phyloP scores from a whole-genome alignment of 2,888 invertebrate species.

The Rhingia rostrata region DNA sequence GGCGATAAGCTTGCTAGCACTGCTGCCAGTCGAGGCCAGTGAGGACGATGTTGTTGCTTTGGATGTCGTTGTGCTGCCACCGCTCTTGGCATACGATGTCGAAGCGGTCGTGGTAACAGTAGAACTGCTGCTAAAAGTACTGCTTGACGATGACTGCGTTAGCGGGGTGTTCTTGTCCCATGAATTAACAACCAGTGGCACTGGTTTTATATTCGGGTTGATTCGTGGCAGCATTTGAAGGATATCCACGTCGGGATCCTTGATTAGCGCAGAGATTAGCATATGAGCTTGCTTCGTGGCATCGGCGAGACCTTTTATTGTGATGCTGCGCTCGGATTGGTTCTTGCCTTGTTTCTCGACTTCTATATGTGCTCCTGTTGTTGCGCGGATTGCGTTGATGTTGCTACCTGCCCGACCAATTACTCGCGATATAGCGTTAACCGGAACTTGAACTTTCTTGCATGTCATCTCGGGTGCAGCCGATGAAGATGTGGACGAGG shows the following conservation, averaged over 20 bases:
- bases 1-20: slow-evolving; percentile 43
- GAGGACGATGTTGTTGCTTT: slow-evolving; percentile 75
- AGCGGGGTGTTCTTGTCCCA: slow-evolving; percentile 82
- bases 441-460: slow-evolving; percentile 96
- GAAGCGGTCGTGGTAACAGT: slow-evolving; percentile 78
- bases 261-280: slow-evolving; percentile 95
- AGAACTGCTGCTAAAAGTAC: slow-evolving; percentile 68
- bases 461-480: slow-evolving; percentile 84
- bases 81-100: slow-evolving; percentile 75
- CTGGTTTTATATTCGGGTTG: slow-evolving; percentile 80
- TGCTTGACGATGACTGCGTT: slow-evolving; percentile 69
- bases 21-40: slow-evolving; percentile 11
- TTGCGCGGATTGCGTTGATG: slow-evolving; percentile 98
- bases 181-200: slow-evolving; percentile 79
- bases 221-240: slow-evolving; percentile 90
- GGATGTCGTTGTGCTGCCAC: slow-evolving; percentile 78
- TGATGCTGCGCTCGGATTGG: slow-evolving; percentile 96
- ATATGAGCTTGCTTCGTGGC: slow-evolving; percentile 96
- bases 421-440: slow-evolving; percentile 97
- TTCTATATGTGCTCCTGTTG: slow-evolving; percentile 98
- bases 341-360: slow-evolving; percentile 98
- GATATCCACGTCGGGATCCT: slow-evolving; percentile 97
- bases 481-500: slow-evolving; percentile 77
- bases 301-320: slow-evolving; percentile 96
- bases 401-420: slow-evolving; percentile 99